These are phyloP conservation scores for Lomographa bimaculata DNA, from an alignment of 2,888 invertebrate genomes.

Conservation along the genomic window DNA sequence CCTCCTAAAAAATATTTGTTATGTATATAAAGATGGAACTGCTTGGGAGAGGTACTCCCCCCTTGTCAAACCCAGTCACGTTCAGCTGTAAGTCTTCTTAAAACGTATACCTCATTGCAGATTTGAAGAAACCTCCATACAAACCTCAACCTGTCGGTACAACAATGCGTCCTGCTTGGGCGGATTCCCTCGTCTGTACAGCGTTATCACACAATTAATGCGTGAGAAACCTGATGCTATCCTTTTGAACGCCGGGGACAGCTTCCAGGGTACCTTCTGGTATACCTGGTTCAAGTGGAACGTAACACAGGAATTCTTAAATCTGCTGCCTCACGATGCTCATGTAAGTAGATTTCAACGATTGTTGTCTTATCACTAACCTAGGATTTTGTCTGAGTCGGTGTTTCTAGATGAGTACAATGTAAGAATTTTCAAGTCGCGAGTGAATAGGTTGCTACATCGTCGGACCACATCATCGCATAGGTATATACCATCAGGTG, in stretches of 20 bases:
- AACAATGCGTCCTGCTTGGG: slow-evolving; percentile 85
- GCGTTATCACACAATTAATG: slow-evolving; percentile 77
- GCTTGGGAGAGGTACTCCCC: too few relatives aligned
- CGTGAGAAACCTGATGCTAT: slow-evolving; percentile 83
- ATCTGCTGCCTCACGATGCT: slow-evolving; percentile 89
- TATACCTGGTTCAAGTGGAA: slow-evolving; percentile 90
- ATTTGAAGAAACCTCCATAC: slow-evolving; percentile 84
- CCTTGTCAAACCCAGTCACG: too few relatives aligned
- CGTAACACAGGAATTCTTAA: slow-evolving; percentile 89
- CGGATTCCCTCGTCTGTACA: slow-evolving; percentile 86
- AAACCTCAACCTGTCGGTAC: slow-evolving; percentile 80
- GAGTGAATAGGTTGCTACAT: too few relatives aligned
- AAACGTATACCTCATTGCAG: too few relatives aligned
- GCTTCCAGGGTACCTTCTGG: slow-evolving; percentile 93
- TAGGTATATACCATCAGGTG: too few relatives aligned
- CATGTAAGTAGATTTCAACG: slow-evolving; percentile 80
- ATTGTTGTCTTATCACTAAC: background rate
- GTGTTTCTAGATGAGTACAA: too few relatives aligned
- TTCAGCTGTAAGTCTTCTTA: too few relatives aligned
- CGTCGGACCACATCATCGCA: too few relatives aligned
- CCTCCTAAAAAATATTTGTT: too few relatives aligned
- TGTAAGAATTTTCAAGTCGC: too few relatives aligned
- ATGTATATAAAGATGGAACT: too few relatives aligned
- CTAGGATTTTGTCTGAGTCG: background rate
- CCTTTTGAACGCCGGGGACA: slow-evolving; percentile 92